Evolutionary conservation across 2,797 vertebrate species (phyloP), one percentile per base, ranked within the genome.

Genomic region (Tragopan temminckii): DNA sequence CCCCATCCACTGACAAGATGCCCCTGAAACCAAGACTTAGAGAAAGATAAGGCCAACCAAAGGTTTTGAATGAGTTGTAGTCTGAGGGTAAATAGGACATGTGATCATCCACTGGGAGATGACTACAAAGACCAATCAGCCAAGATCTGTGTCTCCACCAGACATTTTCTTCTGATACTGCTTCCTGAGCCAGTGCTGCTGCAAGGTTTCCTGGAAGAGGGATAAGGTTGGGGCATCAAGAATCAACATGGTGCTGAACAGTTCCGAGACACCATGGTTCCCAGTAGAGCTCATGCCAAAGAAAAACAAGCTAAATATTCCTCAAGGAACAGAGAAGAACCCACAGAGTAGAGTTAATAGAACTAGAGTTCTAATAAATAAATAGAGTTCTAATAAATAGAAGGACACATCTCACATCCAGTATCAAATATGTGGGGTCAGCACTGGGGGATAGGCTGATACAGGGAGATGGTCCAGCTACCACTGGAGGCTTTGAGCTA

Each of bases 21-120:
- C 15, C 33, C 58, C 48, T 23, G 53, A 21, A 80, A 90, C 21
- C 25, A 79, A 29, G 63, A 24, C 35, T n/a, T 57, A n/a, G n/a
- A 76, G 88, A 71, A 76, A 72, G 48, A 52, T 52, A n/a, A 71
- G 40, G 59, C 46, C 19, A 67, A 78, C 29, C 10, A 33, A 59
- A 74, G 33, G n/a, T 40, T 84, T 84, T n/a, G 24, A 84, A 64
- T 23, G 66, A 23, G 9, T 31, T 70, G 42, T 5, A 25, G 17
- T 43, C 58, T 61, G 53, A 35, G 7, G 10, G 21, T 50, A n/a
- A 80, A 67, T 3, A 11, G 29, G 24, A 31, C 27, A 59, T 2
- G 2, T 0, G 0, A 9, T 29, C 61, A 35, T 25, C 14, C 11
- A 35, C 53, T 19, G 13, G 29, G 42, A 76, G 45, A 80, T 16